Conservation (phyloP, 2,888 invertebrate species). For the Teleogryllus oceanicus region DNA sequence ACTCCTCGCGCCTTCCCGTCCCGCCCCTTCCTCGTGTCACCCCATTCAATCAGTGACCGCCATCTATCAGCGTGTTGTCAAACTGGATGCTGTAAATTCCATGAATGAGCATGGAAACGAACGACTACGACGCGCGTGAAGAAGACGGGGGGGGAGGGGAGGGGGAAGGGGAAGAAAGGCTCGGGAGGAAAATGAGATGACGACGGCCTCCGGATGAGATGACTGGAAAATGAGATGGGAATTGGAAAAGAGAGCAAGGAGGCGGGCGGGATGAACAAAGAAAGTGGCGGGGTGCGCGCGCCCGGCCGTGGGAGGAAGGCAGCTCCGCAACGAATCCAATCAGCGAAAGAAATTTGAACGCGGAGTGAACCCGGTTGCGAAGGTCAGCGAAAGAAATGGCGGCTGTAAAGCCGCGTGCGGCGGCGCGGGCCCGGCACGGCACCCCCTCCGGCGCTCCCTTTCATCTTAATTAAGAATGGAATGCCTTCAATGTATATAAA, state of each 20-base stretch:
- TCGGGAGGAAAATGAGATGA: neutral
- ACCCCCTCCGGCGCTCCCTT: too few relatives aligned
- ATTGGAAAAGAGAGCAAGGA: neutral
- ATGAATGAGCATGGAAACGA: neutral
- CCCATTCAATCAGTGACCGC: neutral
- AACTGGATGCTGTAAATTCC: conserved; percentile 5
- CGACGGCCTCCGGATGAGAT: conserved; percentile 18
- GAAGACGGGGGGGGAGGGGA: neutral
- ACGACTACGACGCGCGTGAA: neutral
- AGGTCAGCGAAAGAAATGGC: too few relatives aligned
- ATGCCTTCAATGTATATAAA: too few relatives aligned
- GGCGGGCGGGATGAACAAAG: neutral
- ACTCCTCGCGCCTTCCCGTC: neutral
- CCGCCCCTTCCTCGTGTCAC: neutral
- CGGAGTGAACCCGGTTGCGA: neutral
- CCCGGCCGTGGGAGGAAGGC: neutral
- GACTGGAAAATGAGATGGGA: conserved; percentile 18
- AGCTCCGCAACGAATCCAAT: neutral
- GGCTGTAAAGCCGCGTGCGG: too few relatives aligned
- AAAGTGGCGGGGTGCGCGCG: neutral
- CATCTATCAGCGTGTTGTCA: neutral
- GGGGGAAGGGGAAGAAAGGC: neutral
- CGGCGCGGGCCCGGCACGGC: too few relatives aligned
- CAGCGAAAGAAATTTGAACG: neutral
- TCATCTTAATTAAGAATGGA: too few relatives aligned